Evolutionary conservation across 2,113 vertebrate genomes (phyloP).

Genomic region (Toxotes jaculatrix): DNA sequence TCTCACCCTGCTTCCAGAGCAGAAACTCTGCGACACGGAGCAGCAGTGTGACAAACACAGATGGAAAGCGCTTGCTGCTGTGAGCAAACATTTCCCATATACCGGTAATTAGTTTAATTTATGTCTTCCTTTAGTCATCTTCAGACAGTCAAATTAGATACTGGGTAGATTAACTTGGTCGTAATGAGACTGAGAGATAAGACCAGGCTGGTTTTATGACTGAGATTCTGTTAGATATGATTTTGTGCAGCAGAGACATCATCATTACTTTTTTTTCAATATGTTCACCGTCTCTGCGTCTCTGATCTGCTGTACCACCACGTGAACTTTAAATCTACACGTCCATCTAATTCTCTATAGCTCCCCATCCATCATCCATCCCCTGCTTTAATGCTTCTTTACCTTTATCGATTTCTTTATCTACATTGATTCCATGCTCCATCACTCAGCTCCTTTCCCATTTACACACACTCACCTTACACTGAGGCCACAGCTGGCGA

Average conservation of each 20-base stretch:
- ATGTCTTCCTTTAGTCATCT: slow-evolving; percentile 53
- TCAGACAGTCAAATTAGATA: slow-evolving; percentile 61
- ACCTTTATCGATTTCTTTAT: slow-evolving; percentile 60
- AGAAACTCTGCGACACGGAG: slow-evolving; percentile 13
- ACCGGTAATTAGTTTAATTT: slow-evolving; percentile 58
- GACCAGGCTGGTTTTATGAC: slow-evolving; percentile 28
- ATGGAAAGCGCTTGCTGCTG: slow-evolving; percentile 45
- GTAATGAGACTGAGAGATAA: slow-evolving; percentile 39
- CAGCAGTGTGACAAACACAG: slow-evolving; percentile 40
- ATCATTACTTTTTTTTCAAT: slow-evolving; percentile 38
- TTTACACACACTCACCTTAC: slow-evolving; percentile 1
- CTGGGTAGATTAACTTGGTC: slow-evolving; percentile 25
- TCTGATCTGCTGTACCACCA: slow-evolving; percentile 22
- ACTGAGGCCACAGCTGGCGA: background rate
- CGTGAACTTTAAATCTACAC: slow-evolving; percentile 5
- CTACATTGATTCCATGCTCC: slow-evolving; percentile 32
- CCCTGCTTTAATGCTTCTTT: slow-evolving; percentile 33
- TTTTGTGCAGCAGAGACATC: slow-evolving; percentile 27
- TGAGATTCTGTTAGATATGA: slow-evolving; percentile 20
- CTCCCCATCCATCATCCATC: slow-evolving; percentile 48
- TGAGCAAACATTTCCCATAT: slow-evolving; percentile 55
- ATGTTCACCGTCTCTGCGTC: background rate
- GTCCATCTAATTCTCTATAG: slow-evolving; percentile 17
- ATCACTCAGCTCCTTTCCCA: slow-evolving; percentile 41
- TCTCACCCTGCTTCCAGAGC: slow-evolving; percentile 46